phyloP scores from a whole-genome alignment of 2,888 invertebrate species.

The Sturmia bella region DNA sequence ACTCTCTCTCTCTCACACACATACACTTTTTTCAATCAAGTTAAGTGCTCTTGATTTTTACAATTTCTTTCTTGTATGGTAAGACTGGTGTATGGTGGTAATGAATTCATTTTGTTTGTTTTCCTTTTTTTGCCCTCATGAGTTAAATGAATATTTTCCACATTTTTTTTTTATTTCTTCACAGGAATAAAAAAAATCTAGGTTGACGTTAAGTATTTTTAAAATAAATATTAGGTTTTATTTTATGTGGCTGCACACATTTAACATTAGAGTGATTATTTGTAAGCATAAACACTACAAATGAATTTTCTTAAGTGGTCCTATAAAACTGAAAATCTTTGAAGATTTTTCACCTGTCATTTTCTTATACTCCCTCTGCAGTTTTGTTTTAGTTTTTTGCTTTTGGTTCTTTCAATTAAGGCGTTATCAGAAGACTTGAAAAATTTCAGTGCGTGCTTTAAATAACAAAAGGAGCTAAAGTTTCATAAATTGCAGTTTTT shows the following conservation, averaged over 20 bases:
- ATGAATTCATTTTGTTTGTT: constrained; percentile 39
- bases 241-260: constrained; percentile 21
- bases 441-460: too few species aligned
- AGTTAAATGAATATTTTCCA: constrained; percentile 15
- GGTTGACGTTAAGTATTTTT: constrained; percentile 1
- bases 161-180: not conserved
- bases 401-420: too few species aligned
- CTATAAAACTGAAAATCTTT: too few species aligned
- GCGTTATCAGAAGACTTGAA: too few species aligned
- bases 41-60: constrained; percentile 67
- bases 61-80: constrained; percentile 18
- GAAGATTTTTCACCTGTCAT: too few species aligned
- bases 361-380: too few species aligned
- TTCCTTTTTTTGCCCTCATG: not conserved
- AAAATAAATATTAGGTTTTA: not conserved
- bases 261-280: constrained; percentile 58
- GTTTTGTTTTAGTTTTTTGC: too few species aligned
- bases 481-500: too few species aligned
- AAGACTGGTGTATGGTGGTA: constrained; percentile 35
- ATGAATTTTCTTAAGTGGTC: too few species aligned
- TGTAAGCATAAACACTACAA: constrained; percentile 5
- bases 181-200: not conserved
- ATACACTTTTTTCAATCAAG: constrained; percentile 61
- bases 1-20: constrained; percentile 4
- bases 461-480: too few species aligned